phyloP scores from a whole-genome alignment of 2,888 invertebrate genomes.

The Xestia xanthographa region DNA sequence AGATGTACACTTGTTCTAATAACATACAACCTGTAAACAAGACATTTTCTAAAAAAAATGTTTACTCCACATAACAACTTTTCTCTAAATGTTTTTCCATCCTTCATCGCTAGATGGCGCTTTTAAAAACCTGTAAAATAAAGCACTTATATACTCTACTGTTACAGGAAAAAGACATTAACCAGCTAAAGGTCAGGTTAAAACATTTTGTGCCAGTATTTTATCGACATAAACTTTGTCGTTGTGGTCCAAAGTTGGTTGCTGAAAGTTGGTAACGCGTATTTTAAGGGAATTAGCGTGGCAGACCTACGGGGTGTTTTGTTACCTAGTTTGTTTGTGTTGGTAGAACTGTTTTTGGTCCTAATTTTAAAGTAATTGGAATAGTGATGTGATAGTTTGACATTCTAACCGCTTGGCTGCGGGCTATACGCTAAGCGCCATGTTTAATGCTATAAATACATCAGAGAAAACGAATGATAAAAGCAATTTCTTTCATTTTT shows the following conservation, averaged over 20 bases:
- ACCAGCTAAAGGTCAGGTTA: slow-evolving; percentile 34
- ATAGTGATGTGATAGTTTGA: background rate
- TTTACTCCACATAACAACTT: background rate
- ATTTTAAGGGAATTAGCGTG: slow-evolving; percentile 58
- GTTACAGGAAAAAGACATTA: slow-evolving; percentile 60
- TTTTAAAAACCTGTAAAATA: slow-evolving; percentile 30
- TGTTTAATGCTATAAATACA: no score
- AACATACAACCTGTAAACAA: no score
- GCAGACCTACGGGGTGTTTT: slow-evolving; percentile 30
- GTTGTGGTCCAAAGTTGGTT: slow-evolving; percentile 36
- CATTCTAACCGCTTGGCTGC: background rate
- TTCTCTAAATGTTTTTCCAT: background rate
- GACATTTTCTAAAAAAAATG: background rate
- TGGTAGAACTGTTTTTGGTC: slow-evolving; percentile 14
- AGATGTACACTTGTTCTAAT: no score
- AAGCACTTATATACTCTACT: background rate
- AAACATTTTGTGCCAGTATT: slow-evolving; percentile 49
- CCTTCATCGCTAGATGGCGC: slow-evolving; percentile 38
- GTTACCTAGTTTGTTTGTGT: slow-evolving; percentile 21
- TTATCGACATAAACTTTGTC: slow-evolving; percentile 54
- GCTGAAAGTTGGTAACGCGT: slow-evolving; percentile 42
- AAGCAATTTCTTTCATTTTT: background rate
- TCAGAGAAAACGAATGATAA: no score
- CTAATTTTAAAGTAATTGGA: background rate
- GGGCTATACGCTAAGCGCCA: no score